These are phyloP conservation scores for Stenolophus ochropezus DNA, from an alignment of 2,888 invertebrate species.

Conservation along the genomic window DNA sequence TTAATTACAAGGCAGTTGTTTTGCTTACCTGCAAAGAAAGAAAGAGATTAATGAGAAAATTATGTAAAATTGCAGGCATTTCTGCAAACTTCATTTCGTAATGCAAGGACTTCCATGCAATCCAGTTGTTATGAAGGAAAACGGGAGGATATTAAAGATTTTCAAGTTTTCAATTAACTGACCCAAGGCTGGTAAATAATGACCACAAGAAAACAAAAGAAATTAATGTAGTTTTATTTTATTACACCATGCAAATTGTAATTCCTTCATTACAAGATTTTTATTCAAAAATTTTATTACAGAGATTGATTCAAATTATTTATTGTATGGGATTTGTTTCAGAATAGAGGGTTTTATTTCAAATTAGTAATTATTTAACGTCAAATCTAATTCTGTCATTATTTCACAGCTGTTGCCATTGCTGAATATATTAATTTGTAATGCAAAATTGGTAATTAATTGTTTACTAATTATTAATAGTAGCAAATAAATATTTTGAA, in stretches of 20 bases:
- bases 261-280: too few relatives aligned
- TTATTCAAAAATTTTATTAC: too few relatives aligned
- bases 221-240: too few relatives aligned
- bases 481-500: not conserved
- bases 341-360: too few relatives aligned
- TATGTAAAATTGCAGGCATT: constrained; percentile 18
- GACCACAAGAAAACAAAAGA: not conserved
- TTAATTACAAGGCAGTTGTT: constrained; percentile 13
- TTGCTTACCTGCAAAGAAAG: constrained; percentile 26
- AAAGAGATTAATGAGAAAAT: constrained; percentile 33
- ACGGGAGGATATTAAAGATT: not conserved
- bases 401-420: not conserved
- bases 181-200: not conserved
- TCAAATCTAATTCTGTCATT: too few relatives aligned
- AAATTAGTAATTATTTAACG: too few relatives aligned
- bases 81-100: constrained; percentile 16
- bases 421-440: not conserved
- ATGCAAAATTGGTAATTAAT: not conserved
- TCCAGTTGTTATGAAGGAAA: not conserved
- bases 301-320: too few relatives aligned
- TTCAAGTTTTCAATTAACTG: not conserved
- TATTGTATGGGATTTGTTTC: too few relatives aligned
- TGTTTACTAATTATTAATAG: not conserved
- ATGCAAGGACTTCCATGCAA: constrained; percentile 1
- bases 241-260: too few relatives aligned